Evolutionary conservation across 2,888 invertebrate genomes (phyloP).

Genomic region (Dysmachus trigonus): DNA sequence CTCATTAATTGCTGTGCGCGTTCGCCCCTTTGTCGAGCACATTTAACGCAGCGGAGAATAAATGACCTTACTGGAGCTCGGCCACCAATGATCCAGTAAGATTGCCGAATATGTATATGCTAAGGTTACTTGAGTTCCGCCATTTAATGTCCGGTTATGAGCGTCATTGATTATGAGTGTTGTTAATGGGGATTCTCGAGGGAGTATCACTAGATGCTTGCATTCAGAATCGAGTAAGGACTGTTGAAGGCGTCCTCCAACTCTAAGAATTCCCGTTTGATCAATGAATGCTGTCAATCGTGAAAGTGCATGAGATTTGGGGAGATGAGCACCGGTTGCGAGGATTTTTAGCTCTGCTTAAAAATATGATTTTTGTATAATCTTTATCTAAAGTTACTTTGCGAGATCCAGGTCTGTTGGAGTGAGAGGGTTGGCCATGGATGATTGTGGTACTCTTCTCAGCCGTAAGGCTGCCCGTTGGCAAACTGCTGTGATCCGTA

Average conservation of each 20-base stretch:
- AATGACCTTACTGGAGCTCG: slow-evolving; percentile 45
- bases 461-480: no score
- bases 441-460: no score
- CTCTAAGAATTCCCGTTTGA: slow-evolving; percentile 52
- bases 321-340: no score
- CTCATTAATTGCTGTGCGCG: slow-evolving; percentile 52
- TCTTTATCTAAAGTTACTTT: no score
- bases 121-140: background rate
- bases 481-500: no score
- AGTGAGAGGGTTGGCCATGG: no score
- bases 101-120: slow-evolving; percentile 47
- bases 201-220: slow-evolving; percentile 52
- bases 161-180: slow-evolving; percentile 43
- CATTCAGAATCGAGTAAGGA: no score
- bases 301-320: no score
- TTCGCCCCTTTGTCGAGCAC: slow-evolving; percentile 45
- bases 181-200: no score
- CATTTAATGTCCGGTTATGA: background rate
- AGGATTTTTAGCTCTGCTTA: no score
- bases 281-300: slow-evolving; percentile 50
- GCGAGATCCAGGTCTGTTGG: no score
- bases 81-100: slow-evolving; percentile 52
- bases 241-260: slow-evolving; percentile 50
- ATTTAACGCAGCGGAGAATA: slow-evolving; percentile 48
- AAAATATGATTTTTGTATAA: no score